Evolutionary conservation across 2,113 vertebrate genomes (phyloP).

Genomic region (Sphyrna mokarran): DNA sequence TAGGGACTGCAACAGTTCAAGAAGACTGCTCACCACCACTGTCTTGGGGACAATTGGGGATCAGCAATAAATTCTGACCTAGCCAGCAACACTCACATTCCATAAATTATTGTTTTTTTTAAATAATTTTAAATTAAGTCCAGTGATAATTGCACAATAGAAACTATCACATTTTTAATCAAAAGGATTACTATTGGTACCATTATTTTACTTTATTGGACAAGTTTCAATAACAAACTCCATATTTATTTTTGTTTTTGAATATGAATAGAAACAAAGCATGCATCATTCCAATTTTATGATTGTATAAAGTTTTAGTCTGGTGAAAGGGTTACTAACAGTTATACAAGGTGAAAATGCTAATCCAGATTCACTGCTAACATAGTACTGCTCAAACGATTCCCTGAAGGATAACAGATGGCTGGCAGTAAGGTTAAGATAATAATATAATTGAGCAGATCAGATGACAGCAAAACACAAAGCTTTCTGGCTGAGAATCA

Average conservation of each 20-base stretch:
- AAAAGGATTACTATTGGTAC: background rate
- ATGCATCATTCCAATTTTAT: background rate
- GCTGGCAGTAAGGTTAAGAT: background rate
- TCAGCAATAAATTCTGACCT: too few relatives aligned
- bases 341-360: background rate
- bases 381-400: background rate
- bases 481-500: background rate
- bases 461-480: background rate
- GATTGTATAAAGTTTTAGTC: background rate
- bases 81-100: too few relatives aligned
- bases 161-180: background rate
- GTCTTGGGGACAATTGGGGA: too few relatives aligned
- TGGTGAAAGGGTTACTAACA: background rate
- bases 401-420: background rate
- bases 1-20: too few relatives aligned
- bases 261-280: background rate
- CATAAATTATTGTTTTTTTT: too few relatives aligned
- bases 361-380: constrained; percentile 19
- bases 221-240: background rate
- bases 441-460: background rate
- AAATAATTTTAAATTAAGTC: background rate
- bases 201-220: background rate
- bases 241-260: background rate
- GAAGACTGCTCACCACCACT: too few relatives aligned
- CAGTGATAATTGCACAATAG: background rate